Conservation (phyloP, 2,797 vertebrate genomes). For the Phaenicophaeus curvirostris region DNA sequence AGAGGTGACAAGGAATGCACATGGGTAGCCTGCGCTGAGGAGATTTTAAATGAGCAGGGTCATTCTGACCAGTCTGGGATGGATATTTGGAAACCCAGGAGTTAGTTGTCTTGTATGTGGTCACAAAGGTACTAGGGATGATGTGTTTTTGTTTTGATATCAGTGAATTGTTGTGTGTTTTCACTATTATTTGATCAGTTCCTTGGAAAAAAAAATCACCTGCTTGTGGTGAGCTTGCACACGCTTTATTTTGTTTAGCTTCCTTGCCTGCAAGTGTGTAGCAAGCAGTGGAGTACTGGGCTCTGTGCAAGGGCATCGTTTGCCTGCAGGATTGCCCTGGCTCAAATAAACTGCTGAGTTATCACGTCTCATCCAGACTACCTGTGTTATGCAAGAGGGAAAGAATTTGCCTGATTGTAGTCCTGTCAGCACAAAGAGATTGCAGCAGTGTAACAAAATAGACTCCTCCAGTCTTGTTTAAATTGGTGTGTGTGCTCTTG, state of each 20-base stretch:
- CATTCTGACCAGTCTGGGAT: neutral
- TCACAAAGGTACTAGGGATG: neutral
- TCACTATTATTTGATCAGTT: neutral
- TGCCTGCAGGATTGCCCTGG: neutral
- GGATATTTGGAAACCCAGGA: neutral
- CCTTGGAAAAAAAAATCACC: neutral
- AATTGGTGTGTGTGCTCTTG: neutral
- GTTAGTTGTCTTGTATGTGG: neutral
- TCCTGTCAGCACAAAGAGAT: slow-evolving; percentile 44
- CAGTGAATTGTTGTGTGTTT: neutral
- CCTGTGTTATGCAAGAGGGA: slow-evolving; percentile 42
- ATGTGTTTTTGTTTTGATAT: neutral
- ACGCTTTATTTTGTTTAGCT: neutral
- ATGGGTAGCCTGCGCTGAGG: neutral
- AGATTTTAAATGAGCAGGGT: neutral
- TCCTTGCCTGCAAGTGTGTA: neutral
- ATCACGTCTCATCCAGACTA: neutral
- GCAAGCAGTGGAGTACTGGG: neutral
- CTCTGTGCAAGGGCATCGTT: neutral
- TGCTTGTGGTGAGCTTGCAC: neutral
- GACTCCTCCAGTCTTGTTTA: slow-evolving; percentile 13
- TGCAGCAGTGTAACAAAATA: neutral
- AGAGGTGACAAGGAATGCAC: neutral
- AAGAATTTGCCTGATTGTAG: slow-evolving; percentile 15
- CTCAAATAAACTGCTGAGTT: neutral